These are phyloP conservation scores for Mormyrops boulengeri DNA, from an alignment of 2,797 vertebrate genomes.

Conservation along the genomic window DNA sequence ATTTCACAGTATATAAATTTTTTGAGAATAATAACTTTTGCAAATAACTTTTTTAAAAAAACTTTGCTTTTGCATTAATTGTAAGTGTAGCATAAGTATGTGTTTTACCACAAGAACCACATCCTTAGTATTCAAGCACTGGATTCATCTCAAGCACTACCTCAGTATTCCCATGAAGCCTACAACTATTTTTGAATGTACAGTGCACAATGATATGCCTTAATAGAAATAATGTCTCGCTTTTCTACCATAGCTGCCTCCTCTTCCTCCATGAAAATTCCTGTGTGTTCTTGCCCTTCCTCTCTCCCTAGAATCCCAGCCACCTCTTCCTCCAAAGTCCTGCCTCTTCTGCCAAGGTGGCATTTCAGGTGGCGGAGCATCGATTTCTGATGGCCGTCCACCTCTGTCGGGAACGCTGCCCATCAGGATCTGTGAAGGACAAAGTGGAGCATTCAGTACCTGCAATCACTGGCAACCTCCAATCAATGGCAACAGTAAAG, in stretches of 20 bases:
- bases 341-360: conserved; percentile 89
- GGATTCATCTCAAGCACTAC: background rate
- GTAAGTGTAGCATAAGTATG: background rate
- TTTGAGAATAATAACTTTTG: background rate
- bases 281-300: conserved; percentile 40
- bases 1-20: background rate
- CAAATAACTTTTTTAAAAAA: background rate
- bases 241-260: conserved; percentile 52
- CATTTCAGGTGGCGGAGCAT: conserved; percentile 87
- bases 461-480: background rate
- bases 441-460: background rate
- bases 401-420: conserved; percentile 91
- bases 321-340: conserved; percentile 73
- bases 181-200: background rate
- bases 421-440: conserved; percentile 78
- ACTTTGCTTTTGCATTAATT: background rate
- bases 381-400: conserved; percentile 85
- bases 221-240: conserved; percentile 52
- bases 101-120: background rate
- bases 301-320: conserved; percentile 57
- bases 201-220: background rate
- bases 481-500: background rate
- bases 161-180: background rate
- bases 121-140: background rate
- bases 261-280: conserved; percentile 40